Evolutionary conservation across 2,797 vertebrate species (phyloP).

Genomic region (Lemur catta): DNA sequence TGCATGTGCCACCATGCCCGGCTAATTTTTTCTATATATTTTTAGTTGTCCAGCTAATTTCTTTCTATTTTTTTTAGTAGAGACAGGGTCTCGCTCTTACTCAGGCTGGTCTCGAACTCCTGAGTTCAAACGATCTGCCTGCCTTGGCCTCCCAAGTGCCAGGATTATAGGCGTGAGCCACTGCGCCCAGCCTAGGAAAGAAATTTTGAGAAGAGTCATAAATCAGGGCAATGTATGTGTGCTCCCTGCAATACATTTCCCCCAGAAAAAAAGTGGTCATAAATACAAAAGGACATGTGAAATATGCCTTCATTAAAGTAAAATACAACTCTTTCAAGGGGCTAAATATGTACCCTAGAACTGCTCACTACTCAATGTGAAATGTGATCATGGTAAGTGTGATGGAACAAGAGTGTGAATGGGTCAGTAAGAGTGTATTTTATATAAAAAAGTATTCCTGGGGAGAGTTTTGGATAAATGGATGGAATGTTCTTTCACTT

Average conservation of each 20-base stretch:
- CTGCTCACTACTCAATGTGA: not conserved
- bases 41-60: too few species aligned
- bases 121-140: too few species aligned
- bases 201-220: slow-evolving; percentile 39
- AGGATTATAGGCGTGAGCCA: too few species aligned
- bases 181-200: not conserved
- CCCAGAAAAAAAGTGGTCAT: slow-evolving; percentile 57
- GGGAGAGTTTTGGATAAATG: slow-evolving; percentile 45
- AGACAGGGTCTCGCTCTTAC: rapidly evolving
- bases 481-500: slow-evolving; percentile 32
- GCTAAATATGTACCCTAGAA: not conserved
- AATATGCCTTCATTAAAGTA: slow-evolving; percentile 33
- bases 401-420: not conserved
- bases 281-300: slow-evolving; percentile 63
- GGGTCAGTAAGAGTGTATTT: slow-evolving; percentile 49
- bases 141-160: too few species aligned
- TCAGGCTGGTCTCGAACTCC: too few species aligned
- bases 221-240: slow-evolving; percentile 63
- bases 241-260: slow-evolving; percentile 43
- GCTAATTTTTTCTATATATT: too few species aligned
- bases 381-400: not conserved
- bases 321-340: slow-evolving; percentile 14
- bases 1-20: too few species aligned
- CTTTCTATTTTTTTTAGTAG: too few species aligned
- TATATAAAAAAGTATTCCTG: slow-evolving; percentile 53